phyloP scores from a whole-genome alignment of 2,113 vertebrate genomes.

The Podiceps cristatus region DNA sequence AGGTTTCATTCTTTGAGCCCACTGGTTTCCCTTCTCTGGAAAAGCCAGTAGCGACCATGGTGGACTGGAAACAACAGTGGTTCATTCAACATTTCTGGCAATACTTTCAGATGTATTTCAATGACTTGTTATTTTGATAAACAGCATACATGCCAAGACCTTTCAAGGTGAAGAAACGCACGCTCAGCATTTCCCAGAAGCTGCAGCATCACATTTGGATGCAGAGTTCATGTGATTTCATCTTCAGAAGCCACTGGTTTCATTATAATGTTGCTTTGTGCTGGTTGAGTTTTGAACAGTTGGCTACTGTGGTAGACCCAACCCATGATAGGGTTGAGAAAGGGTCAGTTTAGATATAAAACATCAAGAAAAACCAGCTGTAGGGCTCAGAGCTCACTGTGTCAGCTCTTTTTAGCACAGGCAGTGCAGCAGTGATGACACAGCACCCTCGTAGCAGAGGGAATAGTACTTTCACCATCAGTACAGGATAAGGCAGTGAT shows the following conservation, averaged over 20 bases:
- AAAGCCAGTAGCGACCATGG: neutral
- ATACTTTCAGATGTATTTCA: neutral
- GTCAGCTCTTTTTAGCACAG: neutral
- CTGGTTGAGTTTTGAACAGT: neutral
- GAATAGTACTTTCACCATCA: neutral
- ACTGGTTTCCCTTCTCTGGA: neutral
- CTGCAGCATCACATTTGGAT: neutral
- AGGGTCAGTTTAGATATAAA: neutral
- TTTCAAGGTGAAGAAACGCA: slow-evolving; percentile 34
- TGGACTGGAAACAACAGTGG: neutral
- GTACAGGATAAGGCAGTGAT: neutral
- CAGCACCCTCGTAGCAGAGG: neutral
- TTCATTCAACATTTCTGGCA: neutral
- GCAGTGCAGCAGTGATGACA: neutral
- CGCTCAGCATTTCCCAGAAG: neutral
- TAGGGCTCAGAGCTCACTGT: neutral
- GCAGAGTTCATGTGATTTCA: neutral
- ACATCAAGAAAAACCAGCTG: neutral
- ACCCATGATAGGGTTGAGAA: neutral
- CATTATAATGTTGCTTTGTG: neutral
- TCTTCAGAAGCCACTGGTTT: slow-evolving; percentile 17
- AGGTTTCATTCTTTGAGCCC: neutral
- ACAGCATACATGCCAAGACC: neutral
- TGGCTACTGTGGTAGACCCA: slow-evolving; percentile 4
- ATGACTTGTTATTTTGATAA: neutral